phyloP scores from a whole-genome alignment of 1,140 invertebrate species.

The Dysdera silvatica region DNA sequence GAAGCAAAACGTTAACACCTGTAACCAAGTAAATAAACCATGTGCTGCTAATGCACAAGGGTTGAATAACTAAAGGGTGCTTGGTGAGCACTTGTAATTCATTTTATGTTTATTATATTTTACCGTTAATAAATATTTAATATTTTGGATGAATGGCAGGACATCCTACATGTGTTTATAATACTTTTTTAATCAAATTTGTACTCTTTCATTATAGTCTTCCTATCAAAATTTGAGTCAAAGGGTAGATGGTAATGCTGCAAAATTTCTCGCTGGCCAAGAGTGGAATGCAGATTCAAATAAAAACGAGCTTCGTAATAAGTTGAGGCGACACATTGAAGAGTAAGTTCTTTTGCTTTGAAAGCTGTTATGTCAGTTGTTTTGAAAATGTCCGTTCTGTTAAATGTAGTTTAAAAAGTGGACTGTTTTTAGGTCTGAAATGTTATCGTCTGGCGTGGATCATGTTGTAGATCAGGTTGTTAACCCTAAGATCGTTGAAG shows the following conservation, averaged over 20 bases:
- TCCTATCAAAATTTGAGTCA: slow-evolving; percentile 87
- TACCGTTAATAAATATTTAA: not conserved
- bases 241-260: slow-evolving; percentile 76
- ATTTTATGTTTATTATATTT: not conserved
- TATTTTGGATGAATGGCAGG: not conserved
- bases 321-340: slow-evolving; percentile 74
- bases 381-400: not conserved
- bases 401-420: not conserved
- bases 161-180: not conserved
- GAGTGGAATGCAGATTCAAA: slow-evolving; percentile 79
- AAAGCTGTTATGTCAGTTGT: slow-evolving; percentile 2
- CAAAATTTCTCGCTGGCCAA: slow-evolving; percentile 68
- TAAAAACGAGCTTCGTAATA: slow-evolving; percentile 85
- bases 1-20: no score
- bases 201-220: slow-evolving; percentile 53
- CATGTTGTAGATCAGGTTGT: slow-evolving; percentile 91
- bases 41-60: no score
- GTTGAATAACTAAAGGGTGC: no score
- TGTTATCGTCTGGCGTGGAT: slow-evolving; percentile 74
- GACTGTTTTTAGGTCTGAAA: slow-evolving; percentile 59
- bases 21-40: no score
- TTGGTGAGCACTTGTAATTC: not conserved
- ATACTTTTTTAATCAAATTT: not conserved
- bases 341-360: slow-evolving; percentile 60
- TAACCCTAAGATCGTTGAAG: slow-evolving; percentile 74